Evolutionary conservation across 1,140 invertebrate genomes (phyloP), one percentile per base, ranked within the genome.

Genomic region (Zaprionus camerounensis): DNA sequence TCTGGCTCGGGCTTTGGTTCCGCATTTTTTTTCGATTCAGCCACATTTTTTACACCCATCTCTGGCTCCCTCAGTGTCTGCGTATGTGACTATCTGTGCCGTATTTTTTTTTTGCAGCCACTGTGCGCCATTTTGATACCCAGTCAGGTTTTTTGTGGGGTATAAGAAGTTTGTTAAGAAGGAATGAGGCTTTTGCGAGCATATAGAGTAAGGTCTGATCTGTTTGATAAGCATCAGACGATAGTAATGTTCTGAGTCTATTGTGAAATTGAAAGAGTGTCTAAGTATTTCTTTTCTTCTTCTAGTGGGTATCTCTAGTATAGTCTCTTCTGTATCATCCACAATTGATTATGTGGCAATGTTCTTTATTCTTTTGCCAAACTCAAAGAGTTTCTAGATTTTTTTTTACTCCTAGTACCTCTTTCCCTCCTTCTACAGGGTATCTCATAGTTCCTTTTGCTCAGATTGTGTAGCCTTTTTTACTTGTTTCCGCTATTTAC

Each of bases 401-500:
- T 24, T 24, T 5, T 24, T 24, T 24, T 28, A 28, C 1, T 28
- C 28, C 6, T 7, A 9, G 6, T 31, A 31, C 28, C 7, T 28
- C 28, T 7, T 9, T 31, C 2, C 6, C 0, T 11, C 4, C 4
- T 24, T 20, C 11, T 20, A 49, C 1, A 12, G 17, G 46, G 46
- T 49, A 51, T 2, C 46, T 24, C 20, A 24, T 2, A 24, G 46
- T 46, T 46, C n/a, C 6, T n/a, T 17, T 9, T 46, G 41, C 41
- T 17, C n/a, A 3, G 38, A 41, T 5, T 12, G 7, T 13, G 9
- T 13, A 22, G 46, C 20, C 46, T 24, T 51, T 51, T 20, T 24
- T 51, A 51, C 20, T 22, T 51, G 46, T 79, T 67, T 79, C 63
- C 67, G 74, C 82, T 81, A 81, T 83, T 84, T 85, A 81, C 81